A percentile compares a stretch with the other conserved stretches of the same genome.
phyloP scores from a whole-genome alignment of 2,113 vertebrate genomes.

The Lontra canadensis region DNA sequence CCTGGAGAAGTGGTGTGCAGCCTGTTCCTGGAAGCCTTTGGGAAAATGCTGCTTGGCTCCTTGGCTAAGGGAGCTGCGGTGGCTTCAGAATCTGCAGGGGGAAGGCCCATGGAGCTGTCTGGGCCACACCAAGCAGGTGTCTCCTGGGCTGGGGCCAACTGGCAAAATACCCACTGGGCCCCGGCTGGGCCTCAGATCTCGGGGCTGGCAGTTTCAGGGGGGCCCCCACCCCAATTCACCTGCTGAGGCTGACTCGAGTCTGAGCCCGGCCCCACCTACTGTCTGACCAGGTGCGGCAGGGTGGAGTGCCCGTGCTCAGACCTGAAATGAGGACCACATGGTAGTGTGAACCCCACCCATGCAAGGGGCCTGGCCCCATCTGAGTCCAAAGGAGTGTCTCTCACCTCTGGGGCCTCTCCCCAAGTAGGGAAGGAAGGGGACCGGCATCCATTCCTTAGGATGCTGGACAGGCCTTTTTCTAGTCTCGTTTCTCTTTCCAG shows the following conservation, averaged over 20 bases:
- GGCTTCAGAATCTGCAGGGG: neutral
- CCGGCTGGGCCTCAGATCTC: slow-evolving; percentile 25
- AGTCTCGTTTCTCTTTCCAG: neutral
- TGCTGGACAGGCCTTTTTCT: neutral
- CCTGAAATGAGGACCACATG: slow-evolving; percentile 58
- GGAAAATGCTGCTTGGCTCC: neutral
- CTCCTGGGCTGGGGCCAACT: slow-evolving; percentile 29
- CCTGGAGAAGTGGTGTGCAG: neutral
- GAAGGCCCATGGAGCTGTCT: neutral
- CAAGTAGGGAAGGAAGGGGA: neutral
- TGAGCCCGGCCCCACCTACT: neutral
- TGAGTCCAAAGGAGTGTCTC: neutral
- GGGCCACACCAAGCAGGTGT: slow-evolving; percentile 50
- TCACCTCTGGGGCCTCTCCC: neutral
- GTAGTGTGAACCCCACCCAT: neutral
- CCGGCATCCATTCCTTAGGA: neutral
- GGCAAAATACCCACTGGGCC: neutral
- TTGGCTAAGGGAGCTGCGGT: neutral
- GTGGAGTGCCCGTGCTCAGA: neutral
- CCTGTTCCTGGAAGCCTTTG: neutral
- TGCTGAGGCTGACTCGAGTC: slow-evolving; percentile 1
- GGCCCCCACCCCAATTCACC: slow-evolving; percentile 43
- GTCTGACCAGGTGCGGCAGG: slow-evolving; percentile 39
- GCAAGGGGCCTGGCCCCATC: neutral
- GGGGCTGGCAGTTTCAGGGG: slow-evolving; percentile 38